Evolutionary conservation across 2,888 invertebrate species (phyloP).

Genomic region (Conus canariensis): DNA sequence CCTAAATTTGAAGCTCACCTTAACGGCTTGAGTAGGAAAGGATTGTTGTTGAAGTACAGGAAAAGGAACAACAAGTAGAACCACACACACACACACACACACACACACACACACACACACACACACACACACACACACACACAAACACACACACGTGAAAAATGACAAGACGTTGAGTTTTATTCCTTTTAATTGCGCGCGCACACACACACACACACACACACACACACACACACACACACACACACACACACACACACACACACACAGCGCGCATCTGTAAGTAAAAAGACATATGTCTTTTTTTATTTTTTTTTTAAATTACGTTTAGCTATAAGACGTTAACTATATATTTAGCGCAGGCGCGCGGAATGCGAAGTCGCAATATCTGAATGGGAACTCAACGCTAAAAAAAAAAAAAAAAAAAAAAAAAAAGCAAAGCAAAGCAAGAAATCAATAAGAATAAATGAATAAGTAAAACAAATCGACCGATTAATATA

Average conservation of each 20-base stretch:
- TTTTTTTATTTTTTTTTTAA: background rate
- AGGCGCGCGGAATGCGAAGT: no score
- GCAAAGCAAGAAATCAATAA: slow-evolving; percentile 1
- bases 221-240: background rate
- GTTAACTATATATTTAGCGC: no score
- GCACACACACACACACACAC: background rate
- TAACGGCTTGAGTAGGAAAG: no score
- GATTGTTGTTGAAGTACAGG: no score
- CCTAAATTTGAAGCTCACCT: no score
- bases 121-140: background rate
- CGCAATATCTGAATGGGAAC: no score
- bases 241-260: background rate
- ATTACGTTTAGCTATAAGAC: no score
- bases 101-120: background rate
- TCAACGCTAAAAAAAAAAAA: no score
- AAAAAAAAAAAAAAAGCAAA: no score
- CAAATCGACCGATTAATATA: no score
- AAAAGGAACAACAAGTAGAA: no score
- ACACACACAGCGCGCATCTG: background rate
- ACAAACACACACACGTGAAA: background rate
- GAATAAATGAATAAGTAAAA: background rate
- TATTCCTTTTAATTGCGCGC: background rate
- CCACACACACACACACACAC: background rate
- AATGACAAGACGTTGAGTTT: no score
- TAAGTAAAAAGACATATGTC: background rate